Evolutionary conservation across 2,797 vertebrate species (phyloP), one percentile per base, ranked within the genome.

Genomic region (Zalophus californianus): DNA sequence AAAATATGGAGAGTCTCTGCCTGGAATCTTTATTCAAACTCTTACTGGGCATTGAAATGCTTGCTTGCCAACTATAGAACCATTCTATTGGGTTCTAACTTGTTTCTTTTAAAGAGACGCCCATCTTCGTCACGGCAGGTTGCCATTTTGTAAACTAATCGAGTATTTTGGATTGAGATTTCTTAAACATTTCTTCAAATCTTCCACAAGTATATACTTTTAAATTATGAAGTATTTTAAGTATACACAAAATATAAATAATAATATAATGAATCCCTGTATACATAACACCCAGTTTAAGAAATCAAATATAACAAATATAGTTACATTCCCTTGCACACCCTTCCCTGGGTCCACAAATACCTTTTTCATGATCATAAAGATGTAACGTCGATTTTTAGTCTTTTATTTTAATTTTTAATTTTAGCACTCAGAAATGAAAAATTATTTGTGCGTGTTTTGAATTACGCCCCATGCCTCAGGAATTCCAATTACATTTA

Each of bases 171-270:
- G 29, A 72, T 50, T 86, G 89, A 94, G 73, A 96, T 96, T 96
- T 96, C 56, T 79, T 90, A 95, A 96, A 84, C 12, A 5, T 96
- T 86, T 82, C 87, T 88, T 97, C 86, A 86, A 41, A 77, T 93
- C 85, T 95, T 88, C 60, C 83, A 85, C 90, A 94, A 95, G 16
- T 91, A 94, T 96, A 96, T 96, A 75, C 95, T 96, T 97, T 98
- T 97, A 98, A 98, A 91, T 97, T 97, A 97, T 96, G 78, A 91
- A 95, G 9, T 98, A 95, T 92, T 97, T 98, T 98, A 97, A 97
- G 60, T 95, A 92, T 94, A 80, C 95, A 86, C 68, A 94, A 96
- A 94, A 86, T n/a, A 97, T 97, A 97, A 90, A 97, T 96, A 94
- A 95, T 98, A 98, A 98, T 98, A 97, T 97, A 98, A 97, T 89